A percentile compares a stretch with the other conserved stretches of the same genome.
Evolutionary conservation across 2,888 invertebrate genomes (phyloP).

Genomic region (Heteromurus nitidus): DNA sequence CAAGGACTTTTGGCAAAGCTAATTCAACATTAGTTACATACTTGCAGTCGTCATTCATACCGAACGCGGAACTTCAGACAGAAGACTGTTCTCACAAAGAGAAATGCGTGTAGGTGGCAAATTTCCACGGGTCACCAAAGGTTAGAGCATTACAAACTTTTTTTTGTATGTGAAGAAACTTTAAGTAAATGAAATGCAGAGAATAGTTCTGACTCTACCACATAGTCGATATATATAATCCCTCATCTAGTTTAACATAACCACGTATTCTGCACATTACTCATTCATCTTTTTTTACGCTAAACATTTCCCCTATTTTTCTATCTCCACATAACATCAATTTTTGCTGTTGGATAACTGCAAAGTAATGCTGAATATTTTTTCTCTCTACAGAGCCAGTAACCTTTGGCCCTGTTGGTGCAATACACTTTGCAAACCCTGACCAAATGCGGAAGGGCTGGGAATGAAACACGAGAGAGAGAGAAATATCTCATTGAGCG

Average conservation of each 20-base stretch:
- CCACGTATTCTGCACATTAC: no score
- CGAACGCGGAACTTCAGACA: no score
- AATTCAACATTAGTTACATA: no score
- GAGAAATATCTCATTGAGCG: constrained; percentile 9
- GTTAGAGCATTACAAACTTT: constrained; percentile 43
- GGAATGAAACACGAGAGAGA: no score
- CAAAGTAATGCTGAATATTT: constrained; percentile 4
- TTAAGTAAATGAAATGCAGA: no score
- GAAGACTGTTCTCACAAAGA: no score
- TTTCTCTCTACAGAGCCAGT: constrained; percentile 21
- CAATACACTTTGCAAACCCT: constrained; percentile 32
- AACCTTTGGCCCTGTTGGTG: constrained; percentile 46
- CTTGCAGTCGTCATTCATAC: no score
- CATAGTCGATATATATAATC: no score
- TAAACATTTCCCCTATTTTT: neutral
- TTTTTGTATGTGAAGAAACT: no score
- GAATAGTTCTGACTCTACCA: no score
- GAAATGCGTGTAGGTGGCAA: constrained; percentile 39
- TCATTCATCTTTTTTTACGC: neutral
- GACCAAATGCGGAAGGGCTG: constrained; percentile 54
- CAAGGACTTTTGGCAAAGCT: no score
- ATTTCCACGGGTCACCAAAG: constrained; percentile 27
- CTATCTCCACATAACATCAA: neutral
- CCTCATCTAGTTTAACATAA: no score
- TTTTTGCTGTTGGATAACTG: neutral